phyloP scores from a whole-genome alignment of 2,113 vertebrate species.

The Nyctibius bracteatus region DNA sequence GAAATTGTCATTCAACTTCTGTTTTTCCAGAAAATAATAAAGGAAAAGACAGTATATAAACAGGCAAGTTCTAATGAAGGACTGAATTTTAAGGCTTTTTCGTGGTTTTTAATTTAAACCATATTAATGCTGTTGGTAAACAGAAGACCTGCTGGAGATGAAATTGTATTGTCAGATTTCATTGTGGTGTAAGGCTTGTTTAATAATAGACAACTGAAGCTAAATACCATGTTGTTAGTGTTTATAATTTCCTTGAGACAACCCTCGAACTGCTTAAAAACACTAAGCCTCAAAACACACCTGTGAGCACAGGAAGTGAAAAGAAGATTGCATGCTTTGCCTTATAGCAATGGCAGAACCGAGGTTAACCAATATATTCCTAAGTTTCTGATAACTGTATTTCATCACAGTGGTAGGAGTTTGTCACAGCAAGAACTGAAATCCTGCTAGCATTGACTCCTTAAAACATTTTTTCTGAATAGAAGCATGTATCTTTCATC shows the following conservation, averaged over 20 bases:
- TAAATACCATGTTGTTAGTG: background rate
- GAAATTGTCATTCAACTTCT: background rate
- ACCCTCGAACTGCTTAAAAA: background rate
- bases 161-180: background rate
- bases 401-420: background rate
- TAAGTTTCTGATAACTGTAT: background rate
- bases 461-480: background rate
- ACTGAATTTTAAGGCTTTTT: background rate
- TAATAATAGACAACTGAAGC: background rate
- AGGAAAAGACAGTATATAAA: background rate
- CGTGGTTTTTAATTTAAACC: background rate
- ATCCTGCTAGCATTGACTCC: background rate
- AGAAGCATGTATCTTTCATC: background rate
- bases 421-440: background rate
- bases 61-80: background rate
- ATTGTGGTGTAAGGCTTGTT: background rate
- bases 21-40: background rate
- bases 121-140: background rate
- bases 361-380: background rate
- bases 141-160: background rate
- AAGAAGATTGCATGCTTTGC: background rate
- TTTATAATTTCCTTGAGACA: background rate
- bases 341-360: background rate
- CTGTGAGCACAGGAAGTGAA: background rate
- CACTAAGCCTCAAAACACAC: background rate